These are phyloP conservation scores for Formica aserva DNA, from an alignment of 2,888 invertebrate genomes.

Conservation along the genomic window DNA sequence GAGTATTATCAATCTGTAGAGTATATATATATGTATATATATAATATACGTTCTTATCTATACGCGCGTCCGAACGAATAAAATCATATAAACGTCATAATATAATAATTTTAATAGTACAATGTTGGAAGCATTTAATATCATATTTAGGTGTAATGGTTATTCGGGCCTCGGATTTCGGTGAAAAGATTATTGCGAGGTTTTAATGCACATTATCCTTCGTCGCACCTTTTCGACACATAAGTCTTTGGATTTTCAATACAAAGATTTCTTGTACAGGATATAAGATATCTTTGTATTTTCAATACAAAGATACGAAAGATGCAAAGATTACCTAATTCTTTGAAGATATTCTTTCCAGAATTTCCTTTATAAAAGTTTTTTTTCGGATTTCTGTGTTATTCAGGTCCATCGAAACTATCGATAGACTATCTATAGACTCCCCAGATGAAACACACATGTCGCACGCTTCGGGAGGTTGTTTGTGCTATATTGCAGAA, in stretches of 20 bases:
- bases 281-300: not conserved
- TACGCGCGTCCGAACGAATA: conserved; percentile 80
- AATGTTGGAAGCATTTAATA: conserved; percentile 85
- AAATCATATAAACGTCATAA: conserved; percentile 83
- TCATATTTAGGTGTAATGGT: conserved; percentile 78
- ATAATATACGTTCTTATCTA: conserved; percentile 76
- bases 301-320: not conserved
- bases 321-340: not conserved
- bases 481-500: conserved; percentile 6
- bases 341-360: not conserved
- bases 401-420: not conserved
- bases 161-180: conserved; percentile 72
- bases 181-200: conserved; percentile 76
- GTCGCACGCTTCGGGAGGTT: not conserved
- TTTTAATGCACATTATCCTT: conserved; percentile 63
- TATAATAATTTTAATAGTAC: conserved; percentile 80
- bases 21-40: conserved; percentile 71
- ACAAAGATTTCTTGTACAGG: not conserved
- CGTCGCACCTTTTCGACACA: conserved; percentile 32
- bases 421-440: not conserved
- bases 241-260: not conserved
- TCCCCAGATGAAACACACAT: not conserved
- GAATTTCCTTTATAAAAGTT: not conserved
- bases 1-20: conserved; percentile 83
- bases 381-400: conserved; percentile 5